Evolutionary conservation across 2,888 invertebrate species (phyloP), one percentile per base, ranked within the genome.

Genomic region (Epinotia nisella): DNA sequence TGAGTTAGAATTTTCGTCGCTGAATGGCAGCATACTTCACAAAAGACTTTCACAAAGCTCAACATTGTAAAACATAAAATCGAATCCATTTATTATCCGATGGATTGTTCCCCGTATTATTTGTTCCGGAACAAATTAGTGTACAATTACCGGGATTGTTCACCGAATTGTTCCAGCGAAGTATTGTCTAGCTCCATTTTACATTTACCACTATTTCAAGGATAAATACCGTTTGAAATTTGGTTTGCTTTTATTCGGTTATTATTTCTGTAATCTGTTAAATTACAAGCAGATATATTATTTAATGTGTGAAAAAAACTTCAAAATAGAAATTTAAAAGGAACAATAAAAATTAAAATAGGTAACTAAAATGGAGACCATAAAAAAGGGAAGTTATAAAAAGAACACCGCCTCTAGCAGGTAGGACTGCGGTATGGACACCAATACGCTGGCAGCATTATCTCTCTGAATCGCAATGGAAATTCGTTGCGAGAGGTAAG

Each of bases 41-140:
- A 19, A 45, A 61, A 41, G 17, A 9, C 10, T 5, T 45, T 9
- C 60, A 35, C 19, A 55, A 55, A 66, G 65, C 11, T 9, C 49
- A 11, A 62, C 24, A 62, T 53, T 56, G 55, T 66, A 56, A 55
- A 65, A 55, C 51, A 21, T 29, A 55, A 53, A 53, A 55, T 65
- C 19, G 19, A 65, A 65, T 4, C 9, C 51, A 35, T 35, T 55
- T 64, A 53, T 53, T 55, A 56, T 55, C n/a, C 55, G 66, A 56
- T 55, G 56, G 56, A 66, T 55, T 56, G 53, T 39, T 21, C 21
- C 39, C 39, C 55, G 39, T 66, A 66, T 66, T 66, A 70, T 70
- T 64, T 70, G 62, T 56, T 49, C 41, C n/a, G 45, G 56, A 66
- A 66, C 66, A 66, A 70, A 70, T 70, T 56, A 70, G 62, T 45